Evolutionary conservation across 2,797 vertebrate genomes (phyloP).

Genomic region (Agapornis canus): DNA sequence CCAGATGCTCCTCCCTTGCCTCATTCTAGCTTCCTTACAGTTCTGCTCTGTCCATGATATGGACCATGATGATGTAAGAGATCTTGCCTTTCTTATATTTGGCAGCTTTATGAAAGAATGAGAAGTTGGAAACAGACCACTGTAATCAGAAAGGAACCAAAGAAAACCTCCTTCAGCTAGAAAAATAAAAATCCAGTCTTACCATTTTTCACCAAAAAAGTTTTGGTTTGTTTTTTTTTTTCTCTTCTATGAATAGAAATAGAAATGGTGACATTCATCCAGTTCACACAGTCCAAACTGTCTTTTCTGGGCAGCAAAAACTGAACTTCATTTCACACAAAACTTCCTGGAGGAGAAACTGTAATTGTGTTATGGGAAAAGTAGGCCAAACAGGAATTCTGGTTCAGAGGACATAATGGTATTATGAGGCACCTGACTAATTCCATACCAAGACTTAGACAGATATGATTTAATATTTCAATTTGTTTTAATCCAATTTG

Average conservation of each 20-base stretch:
- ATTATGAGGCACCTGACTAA: neutral
- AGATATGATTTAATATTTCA: slow-evolving; percentile 15
- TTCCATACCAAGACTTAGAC: neutral
- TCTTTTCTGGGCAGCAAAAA: neutral
- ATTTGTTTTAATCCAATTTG: slow-evolving; percentile 21
- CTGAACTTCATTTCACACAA: neutral
- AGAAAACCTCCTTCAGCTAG: neutral
- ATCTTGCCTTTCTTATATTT: neutral
- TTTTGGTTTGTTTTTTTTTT: too few relatives aligned
- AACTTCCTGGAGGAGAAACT: neutral
- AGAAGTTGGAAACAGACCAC: neutral
- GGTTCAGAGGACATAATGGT: neutral
- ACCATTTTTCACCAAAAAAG: neutral
- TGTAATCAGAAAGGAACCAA: neutral
- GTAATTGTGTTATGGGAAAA: neutral
- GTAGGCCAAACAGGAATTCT: neutral
- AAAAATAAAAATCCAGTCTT: neutral
- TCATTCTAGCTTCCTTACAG: neutral
- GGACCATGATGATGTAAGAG: neutral
- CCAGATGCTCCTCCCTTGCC: neutral
- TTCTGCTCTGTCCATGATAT: neutral
- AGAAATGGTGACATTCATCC: neutral
- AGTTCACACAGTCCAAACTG: neutral
- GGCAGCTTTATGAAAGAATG: neutral
- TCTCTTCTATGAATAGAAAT: neutral